Conservation (phyloP, 2,888 invertebrate genomes). For the Ischnus inquisitorius region DNA sequence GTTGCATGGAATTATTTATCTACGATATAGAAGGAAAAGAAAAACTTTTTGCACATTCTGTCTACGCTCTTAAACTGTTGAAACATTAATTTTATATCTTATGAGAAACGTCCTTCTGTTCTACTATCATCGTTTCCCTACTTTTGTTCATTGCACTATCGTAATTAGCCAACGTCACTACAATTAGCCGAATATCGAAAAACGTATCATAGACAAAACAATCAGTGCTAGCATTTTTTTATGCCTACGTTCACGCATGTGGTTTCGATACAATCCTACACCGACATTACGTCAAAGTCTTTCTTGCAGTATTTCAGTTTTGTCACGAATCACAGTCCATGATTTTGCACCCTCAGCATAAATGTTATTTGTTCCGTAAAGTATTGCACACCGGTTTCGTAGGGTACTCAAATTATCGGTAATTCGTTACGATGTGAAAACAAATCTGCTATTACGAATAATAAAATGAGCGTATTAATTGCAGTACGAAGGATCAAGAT, state of each 20-base stretch:
- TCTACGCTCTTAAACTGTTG: not conserved
- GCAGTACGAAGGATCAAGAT: constrained; percentile 84
- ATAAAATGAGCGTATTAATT: constrained; percentile 58
- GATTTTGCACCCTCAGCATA: constrained; percentile 24
- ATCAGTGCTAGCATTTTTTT: not conserved
- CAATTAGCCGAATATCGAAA: not conserved
- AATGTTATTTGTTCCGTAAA: constrained; percentile 37
- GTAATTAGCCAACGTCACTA: not conserved
- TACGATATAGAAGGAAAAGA: constrained; percentile 16
- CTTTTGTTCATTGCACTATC: not conserved
- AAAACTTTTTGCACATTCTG: not conserved
- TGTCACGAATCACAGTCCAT: not conserved
- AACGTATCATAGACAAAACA: not conserved
- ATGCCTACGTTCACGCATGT: constrained; percentile 41
- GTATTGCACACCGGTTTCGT: constrained; percentile 41
- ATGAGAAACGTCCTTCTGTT: not conserved
- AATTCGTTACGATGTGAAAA: not conserved
- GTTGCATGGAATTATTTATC: constrained; percentile 67
- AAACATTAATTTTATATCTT: not conserved
- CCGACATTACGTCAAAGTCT: constrained; percentile 27
- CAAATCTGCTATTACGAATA: not conserved
- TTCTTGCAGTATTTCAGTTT: constrained; percentile 22
- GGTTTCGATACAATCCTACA: not conserved
- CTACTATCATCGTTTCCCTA: not conserved
- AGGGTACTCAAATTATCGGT: constrained; percentile 43